phyloP scores from a whole-genome alignment of 1,140 invertebrate species.

The Mylabris phalerata region DNA sequence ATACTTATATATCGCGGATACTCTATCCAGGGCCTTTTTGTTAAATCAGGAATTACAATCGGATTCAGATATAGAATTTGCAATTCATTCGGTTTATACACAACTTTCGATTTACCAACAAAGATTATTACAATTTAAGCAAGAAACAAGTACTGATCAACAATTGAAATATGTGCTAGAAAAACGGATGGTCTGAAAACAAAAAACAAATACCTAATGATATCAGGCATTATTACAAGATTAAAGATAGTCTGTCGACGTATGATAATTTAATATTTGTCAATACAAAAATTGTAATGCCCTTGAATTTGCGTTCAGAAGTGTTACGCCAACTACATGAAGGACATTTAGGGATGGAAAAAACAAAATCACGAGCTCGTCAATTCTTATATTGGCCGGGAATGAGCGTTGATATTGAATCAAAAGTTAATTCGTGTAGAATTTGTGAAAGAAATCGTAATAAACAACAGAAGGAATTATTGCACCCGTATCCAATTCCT shows the following conservation, averaged over 20 bases:
- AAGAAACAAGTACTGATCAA: slow-evolving; percentile 3
- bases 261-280: slow-evolving; percentile 5
- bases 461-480: slow-evolving; percentile 5
- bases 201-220: not conserved
- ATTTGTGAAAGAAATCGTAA: slow-evolving; percentile 9
- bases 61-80: not conserved
- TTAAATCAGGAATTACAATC: not conserved
- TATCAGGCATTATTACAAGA: not conserved
- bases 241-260: slow-evolving; percentile 2
- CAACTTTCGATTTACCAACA: not conserved
- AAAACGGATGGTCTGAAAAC: not conserved
- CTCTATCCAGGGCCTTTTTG: slow-evolving; percentile 36
- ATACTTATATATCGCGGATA: slow-evolving; percentile 42
- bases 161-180: not conserved
- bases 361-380: slow-evolving; percentile 25
- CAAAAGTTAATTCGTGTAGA: slow-evolving; percentile 21
- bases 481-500: slow-evolving; percentile 19
- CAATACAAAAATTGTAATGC: slow-evolving; percentile 29
- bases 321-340: slow-evolving; percentile 32
- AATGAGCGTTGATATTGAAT: slow-evolving; percentile 26
- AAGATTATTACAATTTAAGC: not conserved
- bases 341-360: slow-evolving; percentile 30
- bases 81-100: not conserved
- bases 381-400: slow-evolving; percentile 33
- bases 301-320: slow-evolving; percentile 25